Conservation (phyloP, 2,888 invertebrate species). For the Troglohyphantes excavatus region DNA sequence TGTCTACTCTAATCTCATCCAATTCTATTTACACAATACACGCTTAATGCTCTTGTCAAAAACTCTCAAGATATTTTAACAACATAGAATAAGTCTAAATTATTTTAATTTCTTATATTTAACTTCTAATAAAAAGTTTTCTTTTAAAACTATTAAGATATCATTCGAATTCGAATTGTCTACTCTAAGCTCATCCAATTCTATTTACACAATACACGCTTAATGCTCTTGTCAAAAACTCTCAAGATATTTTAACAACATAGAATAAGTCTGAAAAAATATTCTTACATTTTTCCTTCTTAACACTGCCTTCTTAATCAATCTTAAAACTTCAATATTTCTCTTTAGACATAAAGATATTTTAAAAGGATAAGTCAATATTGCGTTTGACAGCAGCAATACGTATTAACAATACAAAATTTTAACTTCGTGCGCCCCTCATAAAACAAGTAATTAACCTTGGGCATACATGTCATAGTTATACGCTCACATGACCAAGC, state of each 20-base stretch:
- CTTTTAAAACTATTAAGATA: too few species aligned
- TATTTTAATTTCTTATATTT: too few species aligned
- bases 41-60: too few species aligned
- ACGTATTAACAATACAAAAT: neutral
- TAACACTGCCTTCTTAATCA: neutral
- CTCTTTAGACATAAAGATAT: neutral
- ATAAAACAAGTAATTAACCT: slow-evolving; percentile 33
- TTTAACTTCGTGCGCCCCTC: neutral
- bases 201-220: neutral
- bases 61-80: too few species aligned
- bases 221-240: too few species aligned
- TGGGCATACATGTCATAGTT: neutral
- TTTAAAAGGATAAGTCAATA: neutral
- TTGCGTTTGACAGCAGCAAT: neutral
- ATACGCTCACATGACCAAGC: neutral
- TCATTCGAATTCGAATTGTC: too few species aligned
- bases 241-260: neutral
- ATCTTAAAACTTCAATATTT: neutral
- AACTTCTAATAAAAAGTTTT: too few species aligned
- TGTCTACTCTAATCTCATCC: too few species aligned
- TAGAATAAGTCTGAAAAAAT: neutral
- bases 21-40: too few species aligned
- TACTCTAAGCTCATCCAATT: too few species aligned
- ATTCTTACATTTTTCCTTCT: neutral
- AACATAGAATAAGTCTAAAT: too few species aligned